Evolutionary conservation across 1,140 invertebrate species (phyloP).

Genomic region (Pseudobourletiella spinata): DNA sequence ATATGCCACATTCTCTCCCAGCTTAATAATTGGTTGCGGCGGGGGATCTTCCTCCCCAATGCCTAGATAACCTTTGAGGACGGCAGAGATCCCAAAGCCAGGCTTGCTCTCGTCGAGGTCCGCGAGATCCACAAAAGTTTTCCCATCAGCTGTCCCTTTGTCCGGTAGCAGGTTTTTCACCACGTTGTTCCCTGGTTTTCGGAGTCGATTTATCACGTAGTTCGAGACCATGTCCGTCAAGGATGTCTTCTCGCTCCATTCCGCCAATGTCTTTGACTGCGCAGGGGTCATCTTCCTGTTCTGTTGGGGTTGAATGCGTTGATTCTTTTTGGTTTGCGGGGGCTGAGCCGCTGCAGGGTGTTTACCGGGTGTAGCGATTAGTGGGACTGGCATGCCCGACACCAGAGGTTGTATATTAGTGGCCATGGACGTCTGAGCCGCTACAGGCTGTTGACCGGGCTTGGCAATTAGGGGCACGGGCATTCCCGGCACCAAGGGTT

Average conservation of each 20-base stretch:
- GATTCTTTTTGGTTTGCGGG: neutral
- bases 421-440: too few relatives aligned
- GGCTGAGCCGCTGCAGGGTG: neutral
- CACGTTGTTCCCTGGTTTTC: neutral
- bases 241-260: neutral
- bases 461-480: too few relatives aligned
- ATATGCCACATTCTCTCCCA: conserved; percentile 23
- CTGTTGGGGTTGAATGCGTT: neutral
- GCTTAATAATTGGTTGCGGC: conserved; percentile 13
- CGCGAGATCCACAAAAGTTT: too few relatives aligned
- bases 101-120: too few relatives aligned
- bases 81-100: too few relatives aligned
- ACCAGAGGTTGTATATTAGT: too few relatives aligned
- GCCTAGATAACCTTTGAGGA: neutral
- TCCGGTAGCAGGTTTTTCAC: neutral
- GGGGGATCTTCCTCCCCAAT: too few relatives aligned
- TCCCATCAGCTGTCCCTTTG: too few relatives aligned
- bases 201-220: neutral
- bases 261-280: neutral
- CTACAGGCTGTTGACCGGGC: too few relatives aligned
- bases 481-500: neutral
- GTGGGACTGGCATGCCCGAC: too few relatives aligned
- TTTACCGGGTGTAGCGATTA: too few relatives aligned
- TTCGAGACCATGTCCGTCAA: neutral
- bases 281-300: neutral